A percentile compares a stretch with the other conserved stretches of the same genome.
Conservation (phyloP, 2,797 vertebrate species). For the Picus viridis region DNA sequence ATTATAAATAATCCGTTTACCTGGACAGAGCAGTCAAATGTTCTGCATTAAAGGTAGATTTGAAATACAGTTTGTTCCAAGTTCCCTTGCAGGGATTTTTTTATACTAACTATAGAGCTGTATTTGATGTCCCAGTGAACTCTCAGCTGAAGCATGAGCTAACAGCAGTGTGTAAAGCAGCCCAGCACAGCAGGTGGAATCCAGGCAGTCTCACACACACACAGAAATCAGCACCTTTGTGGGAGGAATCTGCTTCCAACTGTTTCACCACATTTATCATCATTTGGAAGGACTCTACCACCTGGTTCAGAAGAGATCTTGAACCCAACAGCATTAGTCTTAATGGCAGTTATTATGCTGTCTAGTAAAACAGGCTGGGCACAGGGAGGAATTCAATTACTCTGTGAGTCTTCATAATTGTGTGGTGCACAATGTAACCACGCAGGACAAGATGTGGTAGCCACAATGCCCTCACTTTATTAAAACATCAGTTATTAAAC, state of each 20-base stretch:
- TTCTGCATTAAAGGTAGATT: background rate
- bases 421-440: background rate
- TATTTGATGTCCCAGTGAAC: background rate
- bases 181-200: background rate
- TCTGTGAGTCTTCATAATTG: background rate
- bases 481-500: constrained; percentile 14
- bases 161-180: background rate
- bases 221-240: background rate
- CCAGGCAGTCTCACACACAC: background rate
- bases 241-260: constrained; percentile 8
- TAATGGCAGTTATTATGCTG: constrained; percentile 15
- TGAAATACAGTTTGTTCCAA: fast-evolving
- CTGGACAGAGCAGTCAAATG: background rate
- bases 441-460: background rate
- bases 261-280: constrained; percentile 17
- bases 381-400: background rate
- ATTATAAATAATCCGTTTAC: background rate
- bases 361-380: constrained; percentile 1
- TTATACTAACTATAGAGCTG: background rate
- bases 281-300: constrained; percentile 4
- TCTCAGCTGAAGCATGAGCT: background rate
- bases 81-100: background rate
- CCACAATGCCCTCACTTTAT: background rate
- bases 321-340: constrained; percentile 19
- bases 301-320: constrained; percentile 27